A percentile compares a stretch with the other conserved stretches of the same genome.
Conservation (phyloP, 2,888 invertebrate genomes). For the Heliconius erato region DNA sequence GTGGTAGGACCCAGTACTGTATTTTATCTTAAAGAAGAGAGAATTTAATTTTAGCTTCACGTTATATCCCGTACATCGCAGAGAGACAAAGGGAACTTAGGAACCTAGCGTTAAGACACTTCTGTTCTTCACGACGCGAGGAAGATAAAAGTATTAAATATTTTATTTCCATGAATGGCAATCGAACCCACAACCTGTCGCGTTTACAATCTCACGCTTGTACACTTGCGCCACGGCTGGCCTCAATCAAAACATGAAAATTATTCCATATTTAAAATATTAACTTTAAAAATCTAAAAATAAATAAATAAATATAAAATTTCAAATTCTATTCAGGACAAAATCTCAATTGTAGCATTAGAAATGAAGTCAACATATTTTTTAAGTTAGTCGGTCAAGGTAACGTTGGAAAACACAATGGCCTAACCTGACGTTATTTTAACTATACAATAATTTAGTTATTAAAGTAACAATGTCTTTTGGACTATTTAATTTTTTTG, state of each 20-base stretch:
- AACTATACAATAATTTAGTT: constrained; percentile 12
- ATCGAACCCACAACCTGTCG: no score
- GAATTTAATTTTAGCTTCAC: not conserved
- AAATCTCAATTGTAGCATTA: constrained; percentile 21
- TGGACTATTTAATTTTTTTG: not conserved
- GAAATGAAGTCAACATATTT: constrained; percentile 34
- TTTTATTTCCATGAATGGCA: no score
- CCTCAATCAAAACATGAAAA: no score
- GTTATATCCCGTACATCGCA: not conserved
- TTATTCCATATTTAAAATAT: no score
- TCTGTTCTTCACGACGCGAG: not conserved
- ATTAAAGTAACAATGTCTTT: constrained; percentile 10
- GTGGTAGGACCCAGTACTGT: no score
- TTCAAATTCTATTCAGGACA: constrained; percentile 8
- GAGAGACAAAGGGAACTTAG: not conserved
- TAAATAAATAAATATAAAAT: not conserved
- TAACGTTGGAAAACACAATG: constrained; percentile 37
- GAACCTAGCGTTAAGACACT: not conserved
- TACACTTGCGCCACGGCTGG: no score
- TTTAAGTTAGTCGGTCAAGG: constrained; percentile 43
- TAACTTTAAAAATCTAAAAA: not conserved
- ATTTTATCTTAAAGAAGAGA: no score
- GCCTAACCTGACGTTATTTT: constrained; percentile 12
- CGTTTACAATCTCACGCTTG: no score
- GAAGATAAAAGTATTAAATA: no score